Evolutionary conservation across 2,888 invertebrate genomes (phyloP), one percentile per base, ranked within the genome.

Genomic region (Troglohyphantes excavatus): DNA sequence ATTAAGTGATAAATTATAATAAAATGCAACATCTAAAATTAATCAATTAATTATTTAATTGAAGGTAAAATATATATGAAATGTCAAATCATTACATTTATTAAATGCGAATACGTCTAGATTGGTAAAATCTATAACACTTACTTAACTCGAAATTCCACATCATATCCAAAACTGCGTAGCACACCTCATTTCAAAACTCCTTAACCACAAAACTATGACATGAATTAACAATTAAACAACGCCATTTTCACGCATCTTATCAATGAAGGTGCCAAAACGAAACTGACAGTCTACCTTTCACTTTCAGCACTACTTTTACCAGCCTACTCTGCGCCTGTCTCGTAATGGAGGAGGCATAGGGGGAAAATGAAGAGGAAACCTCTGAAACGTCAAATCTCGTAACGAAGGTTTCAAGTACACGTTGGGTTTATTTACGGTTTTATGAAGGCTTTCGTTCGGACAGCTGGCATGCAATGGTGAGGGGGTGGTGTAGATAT

Each of bases 371-470:
- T 53, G 21, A 53, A 19, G 29, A 67, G 67, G 68, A 67, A 68
- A 68, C 23, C 21, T 2, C 17, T 26, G 9, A 61, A 53, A 46
- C 68, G n/a, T 26, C 65, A n/a, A 84, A 65, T 73, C 21, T 23
- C 11, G 39, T 26, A 26, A 46, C 27, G 72, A 0, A 3, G 65
- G 5, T 73, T 63, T 73, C 73, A 65, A 43, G 65, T 65, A 39
- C 75, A 21, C 21, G 27, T 6, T 53, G 63, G 65, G n/a, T 84
- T 84, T 84, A 67, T 84, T 84, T 65, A 65, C 65, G 75, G 43
- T 63, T 84, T 75, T 73, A 84, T 75, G 75, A 59, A 27, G 46
- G 39, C 39, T 73, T 75, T 84, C 39, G 65, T 73, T 73, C 11
- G 19, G 27, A 26, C 72, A 83, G 73, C 72, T 83, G 73, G 46